phyloP scores from a whole-genome alignment of 2,888 invertebrate species.

The Drosophila limbata region DNA sequence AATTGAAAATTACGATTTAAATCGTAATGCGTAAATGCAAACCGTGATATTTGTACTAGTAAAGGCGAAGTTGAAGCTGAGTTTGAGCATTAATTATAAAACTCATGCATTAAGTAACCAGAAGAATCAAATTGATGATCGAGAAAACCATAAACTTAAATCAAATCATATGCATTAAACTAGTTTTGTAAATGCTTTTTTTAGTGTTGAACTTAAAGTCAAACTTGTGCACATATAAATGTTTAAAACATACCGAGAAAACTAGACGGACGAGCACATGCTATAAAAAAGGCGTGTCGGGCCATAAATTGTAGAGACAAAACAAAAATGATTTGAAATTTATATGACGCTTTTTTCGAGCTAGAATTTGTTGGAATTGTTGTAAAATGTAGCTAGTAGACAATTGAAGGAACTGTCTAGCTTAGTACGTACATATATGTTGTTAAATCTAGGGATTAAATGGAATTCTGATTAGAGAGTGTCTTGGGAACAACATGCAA shows the following conservation, averaged over 20 bases:
- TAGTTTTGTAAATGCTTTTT: slow-evolving; percentile 79
- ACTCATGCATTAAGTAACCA: slow-evolving; percentile 39
- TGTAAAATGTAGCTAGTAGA: slow-evolving; percentile 9
- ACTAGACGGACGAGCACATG: slow-evolving; percentile 19
- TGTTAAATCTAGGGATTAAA: slow-evolving; percentile 25
- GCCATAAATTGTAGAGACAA: slow-evolving; percentile 17
- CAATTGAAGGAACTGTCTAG: slow-evolving; percentile 18
- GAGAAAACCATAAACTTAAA: slow-evolving; percentile 30
- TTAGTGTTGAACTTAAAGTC: slow-evolving; percentile 78
- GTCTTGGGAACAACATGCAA: slow-evolving; percentile 75
- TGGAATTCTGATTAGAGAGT: slow-evolving; percentile 36
- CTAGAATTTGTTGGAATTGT: slow-evolving; percentile 27
- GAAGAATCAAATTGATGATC: slow-evolving; percentile 9
- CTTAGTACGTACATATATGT: slow-evolving; percentile 23
- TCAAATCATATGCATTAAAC: slow-evolving; percentile 58
- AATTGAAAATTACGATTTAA: slow-evolving; percentile 52
- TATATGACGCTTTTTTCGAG: slow-evolving; percentile 47
- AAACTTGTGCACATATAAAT: slow-evolving; percentile 80
- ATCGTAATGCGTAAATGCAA: slow-evolving; percentile 64
- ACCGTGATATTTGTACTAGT: slow-evolving; percentile 84
- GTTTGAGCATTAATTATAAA: slow-evolving; percentile 60
- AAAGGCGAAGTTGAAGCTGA: slow-evolving; percentile 57
- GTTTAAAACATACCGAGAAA: slow-evolving; percentile 68
- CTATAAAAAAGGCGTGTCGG: slow-evolving; percentile 14
- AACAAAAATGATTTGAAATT: slow-evolving; percentile 27